Evolutionary conservation across 1,140 invertebrate genomes (phyloP), one percentile per base, ranked within the genome.

Genomic region (Anthonomus grandis): DNA sequence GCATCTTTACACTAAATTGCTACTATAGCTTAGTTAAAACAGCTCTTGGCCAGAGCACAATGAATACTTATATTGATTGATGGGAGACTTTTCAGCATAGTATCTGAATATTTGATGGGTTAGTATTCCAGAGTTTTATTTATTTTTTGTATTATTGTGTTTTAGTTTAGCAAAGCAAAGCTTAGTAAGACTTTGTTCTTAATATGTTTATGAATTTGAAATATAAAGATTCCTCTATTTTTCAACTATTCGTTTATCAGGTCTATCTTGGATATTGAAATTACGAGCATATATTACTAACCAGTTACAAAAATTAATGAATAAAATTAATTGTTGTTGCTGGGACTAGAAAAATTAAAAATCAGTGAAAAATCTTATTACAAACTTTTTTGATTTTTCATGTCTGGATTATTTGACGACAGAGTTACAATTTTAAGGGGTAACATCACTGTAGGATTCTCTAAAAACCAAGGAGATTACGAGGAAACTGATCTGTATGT

Each of bases 121-220:
- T 70, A 69, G 68, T 70, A 70, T 66, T 58, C n/a, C n/a, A n/a
- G n/a, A n/a, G n/a, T 64, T 63, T 62, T 56, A 23, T 64, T 59
- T 57, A 49, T 58, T 59, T 57, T 48, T 56, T 64, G n/a, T 46
- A 17, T 46, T 10, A n/a, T 44, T 44, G 13, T 10, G 31, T 34
- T 2, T 34, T 10, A 13, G 10, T 34, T 34, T 34, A 10, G 31
- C 15, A 34, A 12, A 34, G 10, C 15, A 12, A 12, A 12, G 31
- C 31, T 34, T 34, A 34, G 10, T 34, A 34, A 34, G 31, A 34
- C 31, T 13, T 13, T 13, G 13, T 10, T 13, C 15, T 12, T 2
- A 12, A 34, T 34, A 10, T 12, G 1, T 34, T 1, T n/a, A n/a
- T n/a, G n/a, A 2, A 12, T 34, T 34, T 12, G 31, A 10, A 10